phyloP scores from a whole-genome alignment of 2,113 vertebrate genomes.

The Chrysemys picta region DNA sequence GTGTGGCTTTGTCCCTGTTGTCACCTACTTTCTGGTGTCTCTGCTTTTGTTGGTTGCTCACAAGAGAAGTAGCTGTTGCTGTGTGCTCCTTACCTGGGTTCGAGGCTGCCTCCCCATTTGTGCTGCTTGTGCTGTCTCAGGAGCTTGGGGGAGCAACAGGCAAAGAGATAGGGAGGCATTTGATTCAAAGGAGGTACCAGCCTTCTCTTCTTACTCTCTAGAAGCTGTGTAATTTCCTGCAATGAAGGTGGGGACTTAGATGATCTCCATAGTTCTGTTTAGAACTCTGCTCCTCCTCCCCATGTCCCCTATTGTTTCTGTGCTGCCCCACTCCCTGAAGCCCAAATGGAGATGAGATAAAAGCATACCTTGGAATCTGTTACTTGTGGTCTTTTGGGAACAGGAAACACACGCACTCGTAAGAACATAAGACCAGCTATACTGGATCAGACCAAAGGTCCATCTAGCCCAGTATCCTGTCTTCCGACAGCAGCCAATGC shows the following conservation, averaged over 20 bases:
- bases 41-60: not conserved
- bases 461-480: too few species aligned
- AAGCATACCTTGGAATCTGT: not conserved
- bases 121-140: not conserved
- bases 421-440: too few species aligned
- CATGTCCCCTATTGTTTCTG: too few species aligned
- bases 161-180: too few species aligned
- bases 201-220: not conserved
- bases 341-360: not conserved
- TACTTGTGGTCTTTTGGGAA: not conserved
- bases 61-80: not conserved
- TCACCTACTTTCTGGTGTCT: not conserved
- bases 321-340: not conserved
- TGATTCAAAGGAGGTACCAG: not conserved
- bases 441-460: too few species aligned
- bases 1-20: not conserved
- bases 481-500: too few species aligned
- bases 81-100: too few species aligned
- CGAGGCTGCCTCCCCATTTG: not conserved
- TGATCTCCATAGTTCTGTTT: not conserved
- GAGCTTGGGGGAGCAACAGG: not conserved
- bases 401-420: not conserved
- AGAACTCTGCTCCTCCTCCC: not conserved
- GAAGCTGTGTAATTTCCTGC: not conserved
- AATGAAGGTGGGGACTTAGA: not conserved